Conservation (phyloP, 2,113 vertebrate genomes). For the Gasterosteus nipponicus region DNA sequence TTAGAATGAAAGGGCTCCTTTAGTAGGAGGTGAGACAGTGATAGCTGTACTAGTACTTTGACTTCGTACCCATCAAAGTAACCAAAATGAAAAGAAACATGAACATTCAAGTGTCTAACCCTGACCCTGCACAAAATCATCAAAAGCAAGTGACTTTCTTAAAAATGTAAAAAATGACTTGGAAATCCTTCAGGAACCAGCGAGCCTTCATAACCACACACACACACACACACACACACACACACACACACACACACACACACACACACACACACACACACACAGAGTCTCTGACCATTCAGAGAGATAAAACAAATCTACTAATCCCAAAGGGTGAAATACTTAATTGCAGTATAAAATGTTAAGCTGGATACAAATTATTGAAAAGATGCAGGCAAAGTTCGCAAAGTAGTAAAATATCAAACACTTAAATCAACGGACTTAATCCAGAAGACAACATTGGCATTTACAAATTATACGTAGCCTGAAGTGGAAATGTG, state of each 20-base stretch:
- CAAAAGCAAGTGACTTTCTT: neutral
- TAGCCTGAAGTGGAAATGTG: neutral
- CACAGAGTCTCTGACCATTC: neutral
- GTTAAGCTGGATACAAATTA: neutral
- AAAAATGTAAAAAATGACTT: neutral
- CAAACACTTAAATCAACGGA: conserved; percentile 3
- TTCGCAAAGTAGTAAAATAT: neutral
- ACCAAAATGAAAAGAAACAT: neutral
- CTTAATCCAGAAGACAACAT: conserved; percentile 28
- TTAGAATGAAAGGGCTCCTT: neutral
- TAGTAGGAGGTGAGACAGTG: neutral
- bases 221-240: no score
- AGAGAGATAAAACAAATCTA: neutral
- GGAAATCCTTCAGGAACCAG: neutral
- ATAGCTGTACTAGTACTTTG: no score
- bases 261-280: no score
- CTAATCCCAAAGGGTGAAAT: neutral
- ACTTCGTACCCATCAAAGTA: neutral
- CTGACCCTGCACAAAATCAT: neutral
- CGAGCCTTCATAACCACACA: neutral
- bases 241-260: no score
- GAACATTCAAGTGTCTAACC: neutral
- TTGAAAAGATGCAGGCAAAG: neutral
- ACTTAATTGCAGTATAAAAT: neutral
- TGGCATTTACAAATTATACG: conserved; percentile 31